Percentiles rank a stretch among this genome's conserved stretches.
phyloP scores from a whole-genome alignment of 92 coral and sea anemone species.

The Parazoanthus atlanticus region DNA sequence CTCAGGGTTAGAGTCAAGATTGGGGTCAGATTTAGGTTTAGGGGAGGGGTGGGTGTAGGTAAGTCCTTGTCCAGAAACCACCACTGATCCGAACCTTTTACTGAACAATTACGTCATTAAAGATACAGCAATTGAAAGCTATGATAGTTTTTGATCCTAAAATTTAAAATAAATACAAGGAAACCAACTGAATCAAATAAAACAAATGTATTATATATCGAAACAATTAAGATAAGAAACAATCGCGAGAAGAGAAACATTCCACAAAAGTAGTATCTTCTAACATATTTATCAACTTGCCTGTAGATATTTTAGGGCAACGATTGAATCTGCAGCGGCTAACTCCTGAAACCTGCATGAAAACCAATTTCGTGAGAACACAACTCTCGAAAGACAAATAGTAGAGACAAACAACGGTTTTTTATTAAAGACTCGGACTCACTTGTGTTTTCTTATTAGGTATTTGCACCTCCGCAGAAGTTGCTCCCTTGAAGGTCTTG shows the following conservation, averaged over 20 bases:
- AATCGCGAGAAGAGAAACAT: not conserved
- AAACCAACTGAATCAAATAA: no score
- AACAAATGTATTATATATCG: no score
- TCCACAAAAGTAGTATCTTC: not conserved
- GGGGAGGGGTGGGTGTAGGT: no score
- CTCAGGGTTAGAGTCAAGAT: no score
- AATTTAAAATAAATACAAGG: no score
- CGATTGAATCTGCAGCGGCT: conserved; percentile 67
- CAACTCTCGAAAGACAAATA: not conserved
- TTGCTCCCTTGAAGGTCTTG: conserved; percentile 84
- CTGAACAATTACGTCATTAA: no score
- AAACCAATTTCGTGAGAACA: not conserved
- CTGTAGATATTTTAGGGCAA: conserved; percentile 88
- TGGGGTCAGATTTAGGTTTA: no score
- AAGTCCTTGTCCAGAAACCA: no score
- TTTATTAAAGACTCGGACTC: not conserved
- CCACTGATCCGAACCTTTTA: no score
- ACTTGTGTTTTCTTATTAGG: conserved; percentile 92
- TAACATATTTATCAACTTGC: conserved; percentile 39
- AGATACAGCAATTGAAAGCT: no score
- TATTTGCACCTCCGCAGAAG: conserved; percentile 83
- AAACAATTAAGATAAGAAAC: not conserved
- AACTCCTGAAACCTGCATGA: conserved; percentile 78
- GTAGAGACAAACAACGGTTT: not conserved
- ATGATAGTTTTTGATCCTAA: no score